Conservation (phyloP, 2,888 invertebrate species). For the Adelphocoris suturalis region DNA sequence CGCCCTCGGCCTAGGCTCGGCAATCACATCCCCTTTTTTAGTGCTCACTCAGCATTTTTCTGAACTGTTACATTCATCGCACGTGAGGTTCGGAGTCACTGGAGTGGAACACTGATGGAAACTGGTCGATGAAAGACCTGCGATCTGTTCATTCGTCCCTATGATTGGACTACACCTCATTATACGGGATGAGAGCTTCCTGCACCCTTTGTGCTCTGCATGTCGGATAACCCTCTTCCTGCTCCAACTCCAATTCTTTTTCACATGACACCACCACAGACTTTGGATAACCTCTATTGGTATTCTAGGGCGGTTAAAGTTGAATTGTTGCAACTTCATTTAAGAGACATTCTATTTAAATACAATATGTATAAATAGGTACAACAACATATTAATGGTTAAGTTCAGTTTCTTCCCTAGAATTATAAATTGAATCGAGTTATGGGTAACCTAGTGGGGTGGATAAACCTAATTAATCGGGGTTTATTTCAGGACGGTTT, state of each 20-base stretch:
- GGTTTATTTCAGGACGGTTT: no score
- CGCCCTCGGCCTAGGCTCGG: no score
- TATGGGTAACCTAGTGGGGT: no score
- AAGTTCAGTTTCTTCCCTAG: no score
- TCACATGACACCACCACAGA: background rate
- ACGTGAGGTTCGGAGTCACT: background rate
- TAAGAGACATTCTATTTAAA: no score
- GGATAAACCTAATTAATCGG: no score
- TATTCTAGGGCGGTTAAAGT: no score
- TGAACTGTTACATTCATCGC: background rate
- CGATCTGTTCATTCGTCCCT: background rate
- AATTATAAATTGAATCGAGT: no score
- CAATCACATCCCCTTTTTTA: no score
- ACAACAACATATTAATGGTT: no score
- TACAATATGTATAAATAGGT: no score
- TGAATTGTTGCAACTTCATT: no score
- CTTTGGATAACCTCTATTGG: background rate
- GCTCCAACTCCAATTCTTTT: background rate
- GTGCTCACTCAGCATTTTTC: background rate
- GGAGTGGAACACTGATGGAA: background rate
- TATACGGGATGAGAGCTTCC: background rate
- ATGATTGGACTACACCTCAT: background rate
- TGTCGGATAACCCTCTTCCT: background rate
- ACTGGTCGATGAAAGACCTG: background rate
- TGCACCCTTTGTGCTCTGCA: constrained; percentile 23